Evolutionary conservation across 2,797 vertebrate genomes (phyloP), one percentile per base, ranked within the genome.

Genomic region (Tauraco hartlaubi): DNA sequence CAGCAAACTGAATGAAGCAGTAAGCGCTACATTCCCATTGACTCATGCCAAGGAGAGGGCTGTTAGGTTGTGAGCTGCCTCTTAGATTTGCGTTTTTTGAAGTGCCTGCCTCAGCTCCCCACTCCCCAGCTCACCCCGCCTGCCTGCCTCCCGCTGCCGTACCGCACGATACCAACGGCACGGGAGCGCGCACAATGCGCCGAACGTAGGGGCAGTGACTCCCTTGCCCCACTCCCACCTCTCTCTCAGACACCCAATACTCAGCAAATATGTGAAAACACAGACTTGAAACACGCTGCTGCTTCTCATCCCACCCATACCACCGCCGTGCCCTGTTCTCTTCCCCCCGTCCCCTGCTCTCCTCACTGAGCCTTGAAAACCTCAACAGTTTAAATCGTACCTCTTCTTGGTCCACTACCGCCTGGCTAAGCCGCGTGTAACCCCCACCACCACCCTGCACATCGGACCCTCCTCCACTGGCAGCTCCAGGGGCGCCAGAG

Each of bases 121-220:
- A 26, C 21, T 61, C 35, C 9, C 19, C 12, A 14, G 31, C 21
- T 61, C 35, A 9, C 26, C 31, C 10, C n/a, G 69, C 11, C 26
- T 9, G 0, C 12, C 33, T 23, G 25, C 62, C 55, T 28, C n/a
- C 52, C 11, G 3, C 37, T 22, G 25, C 29, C 33, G 13, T 11
- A n/a, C 39, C 6, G 31, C 0, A 4, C 35, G 35, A 9, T 23
- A 17, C 39, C 18, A 1, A 9, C 33, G 2, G 8, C 58, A 4
- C 1, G 9, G 6, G 15, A 66, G 18, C 0, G 0, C 13, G 10
- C 2, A 2, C 15, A 18, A 29, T 2, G 5, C 16, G 8, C 2
- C 3, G 33, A 71, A 20, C 1, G 0, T 2, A 12, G 29, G 11
- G 11, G 39, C 33, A 13, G 19, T 5, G 31, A 54, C 15, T 20